Evolutionary conservation across 2,797 vertebrate species (phyloP).

Genomic region (Platalea minor): DNA sequence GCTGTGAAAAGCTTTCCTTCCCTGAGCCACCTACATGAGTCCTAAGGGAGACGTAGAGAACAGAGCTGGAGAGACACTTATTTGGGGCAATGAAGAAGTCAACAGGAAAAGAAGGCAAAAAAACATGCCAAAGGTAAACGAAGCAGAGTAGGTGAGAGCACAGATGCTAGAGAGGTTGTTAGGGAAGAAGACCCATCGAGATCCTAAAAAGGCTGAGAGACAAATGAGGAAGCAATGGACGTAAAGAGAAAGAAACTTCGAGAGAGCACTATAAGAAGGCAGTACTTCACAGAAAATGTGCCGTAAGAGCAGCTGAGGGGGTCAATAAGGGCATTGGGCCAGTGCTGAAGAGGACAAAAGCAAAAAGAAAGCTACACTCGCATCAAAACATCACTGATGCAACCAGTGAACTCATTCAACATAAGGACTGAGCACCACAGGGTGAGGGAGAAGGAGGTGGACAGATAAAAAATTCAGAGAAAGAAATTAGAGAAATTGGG

Average conservation of each 20-base stretch:
- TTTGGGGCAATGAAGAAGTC: not conserved
- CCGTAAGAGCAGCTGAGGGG: not conserved
- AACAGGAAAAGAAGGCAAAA: not conserved
- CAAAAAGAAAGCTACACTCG: not conserved
- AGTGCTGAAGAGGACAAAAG: not conserved
- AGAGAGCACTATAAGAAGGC: not conserved
- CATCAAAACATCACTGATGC: not conserved
- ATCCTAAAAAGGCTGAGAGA: not conserved
- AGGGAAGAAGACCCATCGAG: not conserved
- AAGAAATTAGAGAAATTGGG: not conserved
- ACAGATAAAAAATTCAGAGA: not conserved
- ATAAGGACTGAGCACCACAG: not conserved
- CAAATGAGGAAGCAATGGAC: not conserved
- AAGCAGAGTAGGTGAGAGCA: not conserved
- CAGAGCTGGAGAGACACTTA: not conserved
- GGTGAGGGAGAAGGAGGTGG: not conserved
- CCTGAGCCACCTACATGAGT: not conserved
- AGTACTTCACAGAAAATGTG: not conserved
- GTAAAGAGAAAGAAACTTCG: not conserved
- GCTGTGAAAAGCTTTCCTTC: not conserved
- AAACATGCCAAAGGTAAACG: fast-evolving
- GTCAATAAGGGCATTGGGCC: not conserved
- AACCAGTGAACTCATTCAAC: not conserved
- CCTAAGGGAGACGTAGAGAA: not conserved
- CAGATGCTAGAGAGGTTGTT: not conserved